phyloP scores from a whole-genome alignment of 2,113 vertebrate genomes.

The Dasyornis broadbenti region DNA sequence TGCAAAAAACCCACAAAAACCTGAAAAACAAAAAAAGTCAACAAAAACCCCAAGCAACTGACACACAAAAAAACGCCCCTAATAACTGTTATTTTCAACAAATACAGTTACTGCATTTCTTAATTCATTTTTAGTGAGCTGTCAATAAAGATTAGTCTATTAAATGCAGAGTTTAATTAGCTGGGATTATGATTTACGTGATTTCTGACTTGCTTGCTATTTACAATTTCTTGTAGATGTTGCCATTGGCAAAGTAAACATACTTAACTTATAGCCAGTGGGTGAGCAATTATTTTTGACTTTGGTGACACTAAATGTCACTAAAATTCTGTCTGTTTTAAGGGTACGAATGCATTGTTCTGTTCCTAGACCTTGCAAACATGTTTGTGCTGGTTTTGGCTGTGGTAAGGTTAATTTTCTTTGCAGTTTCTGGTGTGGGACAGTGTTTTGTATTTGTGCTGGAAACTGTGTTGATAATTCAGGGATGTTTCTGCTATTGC shows the following conservation, averaged over 20 bases:
- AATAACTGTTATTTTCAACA: constrained; percentile 57
- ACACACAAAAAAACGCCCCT: not conserved
- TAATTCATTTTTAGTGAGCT: constrained; percentile 66
- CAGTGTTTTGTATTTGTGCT: not conserved
- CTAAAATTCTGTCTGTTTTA: constrained; percentile 13
- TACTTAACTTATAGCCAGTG: constrained; percentile 51
- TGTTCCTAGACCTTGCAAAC: not conserved
- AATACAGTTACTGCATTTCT: constrained; percentile 51
- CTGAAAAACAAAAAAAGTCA: not conserved
- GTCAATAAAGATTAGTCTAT: constrained; percentile 69
- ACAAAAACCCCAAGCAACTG: not conserved
- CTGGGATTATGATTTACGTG: constrained; percentile 55
- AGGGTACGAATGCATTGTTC: not conserved
- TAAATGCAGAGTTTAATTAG: constrained; percentile 71
- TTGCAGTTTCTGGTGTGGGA: not conserved
- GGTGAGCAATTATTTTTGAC: constrained; percentile 56
- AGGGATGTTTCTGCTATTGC: not conserved
- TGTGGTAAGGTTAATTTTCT: not conserved
- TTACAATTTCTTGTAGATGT: constrained; percentile 60
- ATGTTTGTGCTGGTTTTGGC: not conserved
- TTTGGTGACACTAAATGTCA: constrained; percentile 23
- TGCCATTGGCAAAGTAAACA: constrained; percentile 62
- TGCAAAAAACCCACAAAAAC: not conserved
- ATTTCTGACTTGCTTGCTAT: constrained; percentile 63
- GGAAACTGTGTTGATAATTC: not conserved